Evolutionary conservation across 2,888 invertebrate species (phyloP).

Genomic region (Erebia ligea): DNA sequence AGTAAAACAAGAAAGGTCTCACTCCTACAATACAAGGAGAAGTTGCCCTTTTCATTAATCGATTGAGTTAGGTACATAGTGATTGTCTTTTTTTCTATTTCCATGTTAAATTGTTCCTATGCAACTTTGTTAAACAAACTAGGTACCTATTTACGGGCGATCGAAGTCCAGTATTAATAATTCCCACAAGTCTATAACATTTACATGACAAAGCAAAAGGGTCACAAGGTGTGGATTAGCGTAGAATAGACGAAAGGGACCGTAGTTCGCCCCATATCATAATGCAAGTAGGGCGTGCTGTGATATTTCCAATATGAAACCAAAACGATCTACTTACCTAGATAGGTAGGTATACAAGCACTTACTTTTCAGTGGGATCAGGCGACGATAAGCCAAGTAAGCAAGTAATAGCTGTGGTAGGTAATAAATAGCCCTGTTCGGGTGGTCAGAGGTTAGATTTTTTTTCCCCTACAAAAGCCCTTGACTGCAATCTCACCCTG

Average conservation of each 20-base stretch:
- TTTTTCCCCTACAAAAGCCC: too few species aligned
- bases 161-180: slow-evolving; percentile 51
- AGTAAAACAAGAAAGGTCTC: not conserved
- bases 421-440: too few species aligned
- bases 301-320: slow-evolving; percentile 4
- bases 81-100: not conserved
- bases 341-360: too few species aligned
- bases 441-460: too few species aligned
- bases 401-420: too few species aligned
- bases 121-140: slow-evolving; percentile 13
- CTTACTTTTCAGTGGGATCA: too few species aligned
- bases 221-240: slow-evolving; percentile 63
- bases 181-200: slow-evolving; percentile 51
- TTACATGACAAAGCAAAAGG: slow-evolving; percentile 54
- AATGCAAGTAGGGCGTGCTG: slow-evolving; percentile 11
- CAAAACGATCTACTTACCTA: too few species aligned
- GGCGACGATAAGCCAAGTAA: too few species aligned
- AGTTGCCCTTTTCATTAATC: not conserved
- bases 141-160: slow-evolving; percentile 33
- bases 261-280: slow-evolving; percentile 22
- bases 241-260: slow-evolving; percentile 58
- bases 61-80: not conserved
- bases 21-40: not conserved
- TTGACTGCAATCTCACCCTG: too few species aligned
- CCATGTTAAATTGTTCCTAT: not conserved